Evolutionary conservation across 2,888 invertebrate genomes (phyloP).

Genomic region (Hyalella azteca): DNA sequence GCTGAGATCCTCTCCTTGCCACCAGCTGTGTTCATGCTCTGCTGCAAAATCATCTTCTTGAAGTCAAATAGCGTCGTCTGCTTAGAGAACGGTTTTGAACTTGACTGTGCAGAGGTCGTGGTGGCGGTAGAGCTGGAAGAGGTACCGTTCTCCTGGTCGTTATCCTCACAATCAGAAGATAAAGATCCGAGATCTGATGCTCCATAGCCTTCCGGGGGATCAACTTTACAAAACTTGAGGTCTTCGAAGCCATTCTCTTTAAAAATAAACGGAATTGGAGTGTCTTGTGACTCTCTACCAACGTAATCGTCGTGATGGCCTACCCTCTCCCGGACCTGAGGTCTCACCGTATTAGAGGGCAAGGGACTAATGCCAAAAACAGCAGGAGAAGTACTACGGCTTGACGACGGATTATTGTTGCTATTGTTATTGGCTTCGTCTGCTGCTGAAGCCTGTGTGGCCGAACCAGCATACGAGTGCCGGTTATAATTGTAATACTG

Average conservation of each 20-base stretch:
- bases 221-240: conserved; percentile 33
- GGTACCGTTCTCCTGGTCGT: neutral
- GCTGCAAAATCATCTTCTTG: conserved; percentile 57
- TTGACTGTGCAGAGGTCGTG: neutral
- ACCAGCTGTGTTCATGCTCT: conserved; percentile 58
- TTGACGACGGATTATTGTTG: conserved; percentile 46
- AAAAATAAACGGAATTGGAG: conserved; percentile 30
- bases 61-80: conserved; percentile 56
- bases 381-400: conserved; percentile 56
- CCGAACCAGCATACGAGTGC: conserved; percentile 41
- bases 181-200: neutral
- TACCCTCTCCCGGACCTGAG: conserved; percentile 45
- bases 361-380: conserved; percentile 57
- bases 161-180: conserved; percentile 34
- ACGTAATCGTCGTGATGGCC: conserved; percentile 5
- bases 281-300: conserved; percentile 34
- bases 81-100: conserved; percentile 42
- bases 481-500: conserved; percentile 56
- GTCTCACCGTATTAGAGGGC: conserved; percentile 53
- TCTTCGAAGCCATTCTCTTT: conserved; percentile 38
- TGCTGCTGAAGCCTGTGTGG: conserved; percentile 30
- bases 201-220: conserved; percentile 40
- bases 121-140: neutral
- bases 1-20: conserved; percentile 59
- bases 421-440: conserved; percentile 46